phyloP scores from a whole-genome alignment of 2,113 vertebrate species.

The Hyla sarda region DNA sequence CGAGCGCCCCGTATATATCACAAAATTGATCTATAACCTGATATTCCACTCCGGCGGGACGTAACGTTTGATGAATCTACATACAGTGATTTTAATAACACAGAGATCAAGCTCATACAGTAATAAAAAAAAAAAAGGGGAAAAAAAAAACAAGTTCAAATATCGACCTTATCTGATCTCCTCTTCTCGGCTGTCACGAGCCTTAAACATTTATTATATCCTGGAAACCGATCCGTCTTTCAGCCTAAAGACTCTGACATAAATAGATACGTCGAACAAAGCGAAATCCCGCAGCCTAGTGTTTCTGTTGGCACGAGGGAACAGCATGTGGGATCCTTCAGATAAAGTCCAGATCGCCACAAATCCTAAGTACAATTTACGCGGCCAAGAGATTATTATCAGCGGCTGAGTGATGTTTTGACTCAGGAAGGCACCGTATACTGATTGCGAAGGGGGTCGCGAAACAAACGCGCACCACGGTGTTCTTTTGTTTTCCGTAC shows the following conservation, averaged over 20 bases:
- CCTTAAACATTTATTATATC: slow-evolving; percentile 55
- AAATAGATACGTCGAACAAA: slow-evolving; percentile 56
- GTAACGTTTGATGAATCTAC: background rate
- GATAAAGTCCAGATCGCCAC: slow-evolving; percentile 58
- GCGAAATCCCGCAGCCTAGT: slow-evolving; percentile 45
- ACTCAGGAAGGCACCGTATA: slow-evolving; percentile 43
- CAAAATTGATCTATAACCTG: background rate
- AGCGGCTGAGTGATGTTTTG: slow-evolving; percentile 50
- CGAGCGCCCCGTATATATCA: too few relatives aligned
- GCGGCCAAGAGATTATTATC: slow-evolving; percentile 59
- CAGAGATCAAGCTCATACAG: slow-evolving; percentile 14
- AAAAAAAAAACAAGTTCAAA: slow-evolving; percentile 41
- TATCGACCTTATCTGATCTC: slow-evolving; percentile 51
- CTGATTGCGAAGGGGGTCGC: background rate
- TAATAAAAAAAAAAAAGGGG: slow-evolving; percentile 37
- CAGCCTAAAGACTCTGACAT: slow-evolving; percentile 46
- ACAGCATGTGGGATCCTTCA: slow-evolving; percentile 58
- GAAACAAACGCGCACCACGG: slow-evolving; percentile 18
- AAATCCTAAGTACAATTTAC: slow-evolving; percentile 51
- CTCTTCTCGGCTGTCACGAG: slow-evolving; percentile 30
- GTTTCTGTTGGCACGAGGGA: slow-evolving; percentile 54
- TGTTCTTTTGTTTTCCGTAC: slow-evolving; percentile 40
- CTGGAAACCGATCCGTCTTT: slow-evolving; percentile 46
- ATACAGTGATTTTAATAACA: slow-evolving; percentile 41
- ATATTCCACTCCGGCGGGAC: background rate